Base-by-base conservation (phyloP, 2,888 invertebrate species). In the Bimastos eiseni region DNA sequence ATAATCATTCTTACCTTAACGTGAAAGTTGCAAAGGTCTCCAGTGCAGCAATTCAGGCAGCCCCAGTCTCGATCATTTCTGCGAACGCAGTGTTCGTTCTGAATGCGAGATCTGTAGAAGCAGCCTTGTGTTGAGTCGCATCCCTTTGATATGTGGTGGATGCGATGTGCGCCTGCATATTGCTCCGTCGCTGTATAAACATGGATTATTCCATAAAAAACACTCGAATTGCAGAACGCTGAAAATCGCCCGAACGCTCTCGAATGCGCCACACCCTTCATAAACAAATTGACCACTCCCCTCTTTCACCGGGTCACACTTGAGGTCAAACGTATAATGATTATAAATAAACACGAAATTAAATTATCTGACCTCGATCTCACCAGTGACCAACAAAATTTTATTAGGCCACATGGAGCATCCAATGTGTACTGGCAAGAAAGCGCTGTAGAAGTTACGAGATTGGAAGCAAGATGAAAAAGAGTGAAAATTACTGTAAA, bases 21-120 rank as follows among this genome's bases (percentile, higher is more conserved):
- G 95, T 97, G 98, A 95, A 97, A 98, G 95, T 99, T 99, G 95
- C 98, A 99, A 90, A 98, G 96, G 95, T 99, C 98, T 89, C 98
- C 98, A 94, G 97, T 97, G 94, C 99, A 99, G 95, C 98, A 99
- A 95, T 98, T 98, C 0, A 97, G 97, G 95, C 98, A 99, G 92
- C 97, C 97, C 99, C 98, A 99, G 95, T 99, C 98, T 94, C 98
- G 97, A 94, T 98, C 99, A 98, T 94, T 95, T 91, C 91, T 91
- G 70, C 92, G 89, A 41, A 92, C 90, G 86, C 92, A 92, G 3
- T 90, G 86, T 19, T 89, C 83, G 36, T 37, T 44, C 33, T 89
- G 90, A 34, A 38, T 36, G 21, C 90, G 91, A 36, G 91, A 89
- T 96, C 96, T 97, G 97, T 97, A 93, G 41, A 97, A 97, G 95